These are phyloP conservation scores for Metallyticus violacea DNA, from an alignment of 2,888 invertebrate species.

Conservation along the genomic window DNA sequence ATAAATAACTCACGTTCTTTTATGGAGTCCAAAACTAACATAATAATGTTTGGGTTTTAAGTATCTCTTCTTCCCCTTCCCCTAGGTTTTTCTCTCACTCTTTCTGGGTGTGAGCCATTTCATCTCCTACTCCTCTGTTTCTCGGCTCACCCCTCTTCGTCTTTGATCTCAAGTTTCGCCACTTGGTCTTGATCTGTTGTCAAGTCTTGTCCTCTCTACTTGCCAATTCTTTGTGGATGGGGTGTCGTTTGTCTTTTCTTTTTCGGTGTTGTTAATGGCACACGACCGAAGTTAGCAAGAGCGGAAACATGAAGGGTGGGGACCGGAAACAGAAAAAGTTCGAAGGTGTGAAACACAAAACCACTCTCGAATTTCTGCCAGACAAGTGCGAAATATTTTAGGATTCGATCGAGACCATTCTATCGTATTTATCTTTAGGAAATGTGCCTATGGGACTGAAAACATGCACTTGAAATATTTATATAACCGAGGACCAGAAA, in stretches of 20 bases:
- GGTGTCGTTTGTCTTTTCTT: not conserved
- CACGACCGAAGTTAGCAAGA: not conserved
- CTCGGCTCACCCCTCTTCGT: not conserved
- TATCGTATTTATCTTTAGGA: no score
- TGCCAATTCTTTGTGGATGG: slow-evolving; percentile 13
- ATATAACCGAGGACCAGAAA: no score
- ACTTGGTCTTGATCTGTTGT: not conserved
- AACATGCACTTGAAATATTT: no score
- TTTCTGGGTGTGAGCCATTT: not conserved
- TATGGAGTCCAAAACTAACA: not conserved
- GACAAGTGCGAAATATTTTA: no score
- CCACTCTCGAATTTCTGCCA: not conserved
- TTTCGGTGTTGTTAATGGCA: slow-evolving; percentile 8
- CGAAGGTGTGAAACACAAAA: slow-evolving; percentile 1
- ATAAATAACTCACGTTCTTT: no score
- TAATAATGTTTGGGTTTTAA: not conserved
- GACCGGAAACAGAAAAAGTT: not conserved
- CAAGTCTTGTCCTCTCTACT: not conserved
- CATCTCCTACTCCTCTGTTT: not conserved
- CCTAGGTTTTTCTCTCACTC: no score
- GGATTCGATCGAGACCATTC: no score
- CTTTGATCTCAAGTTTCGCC: slow-evolving; percentile 1
- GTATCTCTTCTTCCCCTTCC: not conserved
- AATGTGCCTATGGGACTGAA: no score
- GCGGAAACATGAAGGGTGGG: not conserved